Evolutionary conservation across 2,797 vertebrate species (phyloP), one percentile per base, ranked within the genome.

Genomic region (Echeneis naucrates): DNA sequence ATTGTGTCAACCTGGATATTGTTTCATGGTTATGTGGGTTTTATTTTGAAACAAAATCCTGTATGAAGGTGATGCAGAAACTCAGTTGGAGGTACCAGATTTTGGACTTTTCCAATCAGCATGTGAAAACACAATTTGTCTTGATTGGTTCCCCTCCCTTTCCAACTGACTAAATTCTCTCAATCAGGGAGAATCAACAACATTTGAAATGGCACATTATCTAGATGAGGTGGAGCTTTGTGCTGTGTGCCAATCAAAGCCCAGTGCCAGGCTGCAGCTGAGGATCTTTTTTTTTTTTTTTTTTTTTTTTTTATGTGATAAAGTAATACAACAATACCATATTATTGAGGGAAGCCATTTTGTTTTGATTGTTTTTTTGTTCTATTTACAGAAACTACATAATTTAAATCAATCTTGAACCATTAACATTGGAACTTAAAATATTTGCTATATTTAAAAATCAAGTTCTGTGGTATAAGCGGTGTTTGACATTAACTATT

Each of bases 71-170:
- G 47, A 56, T 1, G 10, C 48, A 54, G 40, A 0, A 3, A 61
- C 33, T 4, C 50, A 50, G 7, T 27, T 55, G 26, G 23, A 62
- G 35, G 30, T 44, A 72, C 23, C 32, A 69, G 32, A 67, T 66
- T 80, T 67, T 78, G 17, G 53, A 72, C 51, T 54, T 59, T 60
- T 63, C 11, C 35, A 57, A 75, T 68, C 50, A 81, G 44, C n/a
- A 47, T 58, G 30, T 7, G 40, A 66, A 84, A 81, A 60, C 72
- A 85, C 53, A 81, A 72, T 84, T 70, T 77, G 60, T 42, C 77
- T 66, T 77, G 80, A 83, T 80, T 87, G 65, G 64, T 81, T 75
- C 24, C 30, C 68, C 61, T 62, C 44, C 44, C 48, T 77, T 44
- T 48, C 72, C 61, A 76, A 19, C 45, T 24, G 68, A 42, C 58